Evolutionary conservation across 2,113 vertebrate genomes (phyloP), one percentile per base, ranked within the genome.

Genomic region (Paramormyrops kingsleyae): DNA sequence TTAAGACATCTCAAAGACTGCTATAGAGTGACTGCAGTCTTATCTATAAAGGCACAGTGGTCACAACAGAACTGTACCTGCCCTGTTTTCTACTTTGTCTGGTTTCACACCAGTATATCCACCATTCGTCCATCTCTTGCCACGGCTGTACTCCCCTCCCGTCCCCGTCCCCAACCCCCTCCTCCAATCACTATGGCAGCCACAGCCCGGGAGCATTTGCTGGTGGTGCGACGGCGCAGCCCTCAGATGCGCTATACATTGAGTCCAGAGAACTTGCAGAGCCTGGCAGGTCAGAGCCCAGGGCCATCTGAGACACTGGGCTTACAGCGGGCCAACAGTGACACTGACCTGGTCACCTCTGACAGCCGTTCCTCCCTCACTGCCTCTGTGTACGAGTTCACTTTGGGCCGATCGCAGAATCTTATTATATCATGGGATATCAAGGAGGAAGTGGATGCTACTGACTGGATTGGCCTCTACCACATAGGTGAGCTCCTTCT

Each of bases 381-480:
- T 0, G 98, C 98, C 1, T 99, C 97, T 92, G 98, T 97, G 90
- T 97, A 98, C 0, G 98, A 99, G 89, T 97, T 97, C 91, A 98
- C 97, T 0, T 92, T 99, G 91, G 97, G 97, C 62, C 97, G 97
- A 0, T 97, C 97, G 53, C 97, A 99, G 95, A 97, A 98, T 92
- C 97, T 99, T 53, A 97, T 99, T 39, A 99, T 99, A 93, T 98
- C 97, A 92, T 99, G 99, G 99, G 98, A 99, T 94, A 99, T 99
- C 93, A 99, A 99, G 92, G 99, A 99, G 94, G 99, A 99, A 91
- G 99, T 99, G 92, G 99, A 99, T 44, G 98, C 99, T 0, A 99
- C 98, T 1, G 98, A 99, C 93, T 99, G 99, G 99, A 99, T 99
- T 46, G 99, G 99, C 50, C 97, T 99, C 49, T 99, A 99, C 94